A percentile compares a stretch with the other conserved stretches of the same genome.
These are phyloP conservation scores for Oncopeltus fasciatus DNA, from an alignment of 1,140 invertebrate species.

Conservation along the genomic window DNA sequence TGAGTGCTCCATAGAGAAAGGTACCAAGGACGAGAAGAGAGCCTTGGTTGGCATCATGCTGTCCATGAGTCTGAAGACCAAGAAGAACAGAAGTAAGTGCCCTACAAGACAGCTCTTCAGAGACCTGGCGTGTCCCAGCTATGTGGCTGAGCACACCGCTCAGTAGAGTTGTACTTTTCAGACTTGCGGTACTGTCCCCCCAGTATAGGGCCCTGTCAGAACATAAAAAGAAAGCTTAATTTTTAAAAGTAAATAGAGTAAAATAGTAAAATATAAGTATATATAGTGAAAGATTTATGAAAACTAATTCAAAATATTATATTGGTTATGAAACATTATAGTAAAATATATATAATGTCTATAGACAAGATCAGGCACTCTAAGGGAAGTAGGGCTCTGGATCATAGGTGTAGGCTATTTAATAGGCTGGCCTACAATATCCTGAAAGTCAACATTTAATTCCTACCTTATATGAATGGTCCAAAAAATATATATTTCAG, in stretches of 20 bases:
- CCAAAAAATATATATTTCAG: too few species aligned
- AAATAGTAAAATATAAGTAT: background rate
- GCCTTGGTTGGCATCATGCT: conserved; percentile 68
- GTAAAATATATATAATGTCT: background rate
- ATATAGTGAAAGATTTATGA: background rate
- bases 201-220: conserved; percentile 57
- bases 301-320: background rate
- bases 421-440: too few species aligned
- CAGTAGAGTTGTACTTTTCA: conserved; percentile 56
- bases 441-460: too few species aligned
- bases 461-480: too few species aligned
- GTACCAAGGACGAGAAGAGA: conserved; percentile 34
- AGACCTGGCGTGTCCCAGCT: conserved; percentile 43
- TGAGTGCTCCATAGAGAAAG: conserved; percentile 64
- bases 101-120: conserved; percentile 45
- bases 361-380: too few species aligned
- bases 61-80: conserved; percentile 60
- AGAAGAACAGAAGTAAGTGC: conserved; percentile 59
- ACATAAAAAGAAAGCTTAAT: too few species aligned
- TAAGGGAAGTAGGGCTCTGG: too few species aligned
- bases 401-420: too few species aligned
- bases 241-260: too few species aligned
- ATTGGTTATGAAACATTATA: too few species aligned
- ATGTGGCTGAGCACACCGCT: conserved; percentile 46
- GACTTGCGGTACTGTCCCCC: conserved; percentile 65